Percentiles rank a stretch among this genome's conserved stretches.
These are phyloP conservation scores for Microdon myrmicae DNA, from an alignment of 2,888 invertebrate genomes.

Conservation along the genomic window DNA sequence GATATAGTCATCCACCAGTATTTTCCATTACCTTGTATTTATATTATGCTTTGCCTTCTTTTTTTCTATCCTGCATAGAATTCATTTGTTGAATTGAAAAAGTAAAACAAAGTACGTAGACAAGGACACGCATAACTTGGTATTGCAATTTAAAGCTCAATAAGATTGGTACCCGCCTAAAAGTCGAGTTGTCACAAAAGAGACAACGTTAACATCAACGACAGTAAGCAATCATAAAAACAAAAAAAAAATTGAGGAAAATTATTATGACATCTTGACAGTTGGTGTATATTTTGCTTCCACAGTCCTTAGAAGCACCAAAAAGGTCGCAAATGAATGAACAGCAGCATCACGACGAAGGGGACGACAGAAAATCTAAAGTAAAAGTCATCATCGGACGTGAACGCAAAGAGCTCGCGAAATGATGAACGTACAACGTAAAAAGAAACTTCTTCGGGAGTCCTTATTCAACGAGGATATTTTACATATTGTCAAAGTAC, in stretches of 20 bases:
- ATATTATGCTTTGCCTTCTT: too few species aligned
- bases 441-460: constrained; percentile 7
- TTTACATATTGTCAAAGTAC: constrained; percentile 1
- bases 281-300: constrained; percentile 51
- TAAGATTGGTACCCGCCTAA: constrained; percentile 7
- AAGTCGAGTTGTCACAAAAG: constrained; percentile 23
- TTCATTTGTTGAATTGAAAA: constrained; percentile 7
- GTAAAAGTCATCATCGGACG: constrained; percentile 18
- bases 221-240: constrained; percentile 46
- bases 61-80: constrained; percentile 32
- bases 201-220: constrained; percentile 23
- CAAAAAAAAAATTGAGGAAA: constrained; percentile 32
- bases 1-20: constrained; percentile 31
- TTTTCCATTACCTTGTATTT: constrained; percentile 36
- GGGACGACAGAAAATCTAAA: constrained; percentile 1
- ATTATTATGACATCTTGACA: constrained; percentile 55
- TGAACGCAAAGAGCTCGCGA: constrained; percentile 11
- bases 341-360: constrained; percentile 26
- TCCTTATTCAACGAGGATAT: constrained; percentile 7
- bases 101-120: constrained; percentile 10
- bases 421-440: background rate
- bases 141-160: background rate
- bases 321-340: constrained; percentile 50
- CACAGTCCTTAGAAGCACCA: constrained; percentile 12
- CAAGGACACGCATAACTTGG: constrained; percentile 27